phyloP scores from a whole-genome alignment of 2,797 vertebrate species.

The Cynodonichthys magdalenae region DNA sequence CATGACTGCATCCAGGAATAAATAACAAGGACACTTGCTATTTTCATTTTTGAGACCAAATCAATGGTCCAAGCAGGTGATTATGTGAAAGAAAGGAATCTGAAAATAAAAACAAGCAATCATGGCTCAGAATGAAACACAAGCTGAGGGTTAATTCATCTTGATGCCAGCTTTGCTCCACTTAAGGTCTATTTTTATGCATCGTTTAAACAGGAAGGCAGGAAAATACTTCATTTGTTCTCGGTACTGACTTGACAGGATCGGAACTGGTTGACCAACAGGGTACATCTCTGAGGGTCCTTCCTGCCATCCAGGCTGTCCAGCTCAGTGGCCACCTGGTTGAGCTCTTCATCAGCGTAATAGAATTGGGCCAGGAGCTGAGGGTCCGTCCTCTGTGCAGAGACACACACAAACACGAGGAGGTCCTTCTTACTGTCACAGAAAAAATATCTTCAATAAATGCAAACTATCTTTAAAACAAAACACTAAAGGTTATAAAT shows the following conservation, averaged over 20 bases:
- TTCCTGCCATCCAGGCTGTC: constrained; percentile 96
- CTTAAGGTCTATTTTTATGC: constrained; percentile 6
- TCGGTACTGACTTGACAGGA: constrained; percentile 90
- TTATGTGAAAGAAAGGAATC: constrained; percentile 10
- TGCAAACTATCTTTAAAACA: neutral
- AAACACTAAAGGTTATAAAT: too few species aligned
- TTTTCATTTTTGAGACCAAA: constrained; percentile 39
- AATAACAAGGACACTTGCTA: constrained; percentile 29
- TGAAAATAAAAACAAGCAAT: constrained; percentile 17
- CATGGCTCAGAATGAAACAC: constrained; percentile 14
- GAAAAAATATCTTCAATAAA: neutral
- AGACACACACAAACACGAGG: constrained; percentile 36
- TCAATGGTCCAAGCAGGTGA: constrained; percentile 21
- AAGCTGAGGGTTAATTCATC: constrained; percentile 8
- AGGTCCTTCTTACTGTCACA: neutral
- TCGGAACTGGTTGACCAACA: constrained; percentile 97
- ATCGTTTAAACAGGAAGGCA: constrained; percentile 5
- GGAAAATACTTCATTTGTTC: constrained; percentile 4
- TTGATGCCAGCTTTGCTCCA: constrained; percentile 10
- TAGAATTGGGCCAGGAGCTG: constrained; percentile 98
- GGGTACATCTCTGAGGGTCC: constrained; percentile 95
- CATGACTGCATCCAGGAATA: neutral
- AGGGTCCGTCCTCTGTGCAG: constrained; percentile 90
- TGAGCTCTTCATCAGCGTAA: constrained; percentile 97
- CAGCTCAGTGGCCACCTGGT: constrained; percentile 95